Evolutionary conservation across 2,888 invertebrate genomes (phyloP), one percentile per base, ranked within the genome.

Genomic region (Congeria kusceri): DNA sequence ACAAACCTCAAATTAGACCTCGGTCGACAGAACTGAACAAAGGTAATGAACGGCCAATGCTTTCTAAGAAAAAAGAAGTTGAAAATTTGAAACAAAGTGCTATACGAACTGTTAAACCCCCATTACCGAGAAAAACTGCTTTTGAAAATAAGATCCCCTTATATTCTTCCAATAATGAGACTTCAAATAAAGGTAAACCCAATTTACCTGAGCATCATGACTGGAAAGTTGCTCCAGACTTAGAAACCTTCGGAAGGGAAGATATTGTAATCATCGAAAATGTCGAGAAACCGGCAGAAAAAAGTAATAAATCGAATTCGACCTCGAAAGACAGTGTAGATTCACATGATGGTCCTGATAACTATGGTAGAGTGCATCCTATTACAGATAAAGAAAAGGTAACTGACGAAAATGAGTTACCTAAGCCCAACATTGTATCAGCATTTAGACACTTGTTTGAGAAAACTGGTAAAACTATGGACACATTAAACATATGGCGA

Each of bases 401-500:
- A 3, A 32, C 29, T 27, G 68, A 59, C 56, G 81, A 74, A 62
- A 83, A 87, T 81, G 97, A 97, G 90, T 95, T 97, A 63, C 98
- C 98, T 1, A 97, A 98, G 23, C 96, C 96, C 0, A 98, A 98
- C 94, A 96, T 97, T 85, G 98, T 98, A 77, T 97, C 85, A 59
- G 74, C 82, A 46, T 84, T 86, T 77, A 77, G 86, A 53, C 74
- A 82, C 27, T 70, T 86, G 59, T 87, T 87, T 80, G 87, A 87
- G 57, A 84, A 72, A 20, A 65, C 72, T 3, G 74, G 74, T 62
- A 83, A 66, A 61, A 71, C 69, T 39, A 47, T 49, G 25, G 72
- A 79, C 46, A 67, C 65, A 29, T n/a, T 83, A 11, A 65, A 73
- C 47, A 67, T 65, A 39, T 79, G 79, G 83, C 65, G 77, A 27